Evolutionary conservation across 1,140 invertebrate genomes (phyloP), one percentile per base, ranked within the genome.

Genomic region (Matsumurasca onukii): DNA sequence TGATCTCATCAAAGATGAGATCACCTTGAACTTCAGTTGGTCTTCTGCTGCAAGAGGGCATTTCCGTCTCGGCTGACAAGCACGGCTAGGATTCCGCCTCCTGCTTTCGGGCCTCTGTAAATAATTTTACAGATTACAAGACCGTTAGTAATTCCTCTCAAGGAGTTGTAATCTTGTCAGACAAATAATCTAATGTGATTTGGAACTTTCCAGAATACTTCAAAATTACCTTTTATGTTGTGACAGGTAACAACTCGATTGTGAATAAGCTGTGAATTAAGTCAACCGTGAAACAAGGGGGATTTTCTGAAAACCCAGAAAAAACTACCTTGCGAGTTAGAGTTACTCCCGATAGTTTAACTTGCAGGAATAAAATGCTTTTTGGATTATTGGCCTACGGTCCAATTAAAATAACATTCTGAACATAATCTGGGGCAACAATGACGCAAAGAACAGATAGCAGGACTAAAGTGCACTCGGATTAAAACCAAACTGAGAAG

Each of bases 21-120:
- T 80, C 13, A 86, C 84, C 17, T n/a, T 80, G 78, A 75, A 85
- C 92, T 17, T 82, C 78, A 34, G 81, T 68, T 81, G 79, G 5
- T 87, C 85, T 69, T 88, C 86, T 12, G 85, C 82, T 3, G 83
- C 0, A 93, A 78, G 2, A 85, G 78, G 0, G 83, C 84, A 77
- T 95, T 95, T 30, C 92, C 94, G 67, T 91, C 88, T 52, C 95
- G 86, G 61, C 84, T 79, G 0, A 95, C 85, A 22, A 97, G 74
- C 1, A 86, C 80, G 25, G 85, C 80, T 39, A 84, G 80, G 59
- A 95, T 73, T 9, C 92, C 93, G 91, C 90, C 51, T 81, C 79
- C 31, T 82, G 94, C 94, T 73, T 93, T 76, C 86, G 83, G 0
- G 89, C 93, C 81, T 96, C 94, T 93, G 77, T 64, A 80, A 76